Evolutionary conservation across 2,888 invertebrate species (phyloP).

Genomic region (Phorcus lineatus): DNA sequence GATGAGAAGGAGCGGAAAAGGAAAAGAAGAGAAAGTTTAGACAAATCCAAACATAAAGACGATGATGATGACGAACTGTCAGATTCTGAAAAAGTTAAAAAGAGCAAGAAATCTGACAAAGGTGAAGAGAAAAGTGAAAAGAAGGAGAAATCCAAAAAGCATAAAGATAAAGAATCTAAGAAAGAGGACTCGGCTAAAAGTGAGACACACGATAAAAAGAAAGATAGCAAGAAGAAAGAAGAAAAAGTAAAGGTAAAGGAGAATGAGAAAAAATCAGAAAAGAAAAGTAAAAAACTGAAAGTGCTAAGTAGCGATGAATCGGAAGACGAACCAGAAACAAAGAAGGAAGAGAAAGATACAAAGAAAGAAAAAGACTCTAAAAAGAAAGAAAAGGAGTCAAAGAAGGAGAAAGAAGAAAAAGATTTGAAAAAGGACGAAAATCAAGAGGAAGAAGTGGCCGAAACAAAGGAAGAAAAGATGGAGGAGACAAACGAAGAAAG

Average conservation of each 20-base stretch:
- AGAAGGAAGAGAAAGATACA: slow-evolving; percentile 23
- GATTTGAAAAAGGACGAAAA: neutral
- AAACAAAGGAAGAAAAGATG: slow-evolving; percentile 30
- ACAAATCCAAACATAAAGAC: slow-evolving; percentile 37
- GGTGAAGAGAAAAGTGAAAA: slow-evolving; percentile 32
- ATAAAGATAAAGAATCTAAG: neutral
- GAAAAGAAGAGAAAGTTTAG: slow-evolving; percentile 33
- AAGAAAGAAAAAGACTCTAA: slow-evolving; percentile 29
- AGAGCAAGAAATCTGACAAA: slow-evolving; percentile 20
- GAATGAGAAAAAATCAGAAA: slow-evolving; percentile 14
- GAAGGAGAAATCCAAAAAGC: slow-evolving; percentile 12
- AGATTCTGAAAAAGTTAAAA: slow-evolving; percentile 26
- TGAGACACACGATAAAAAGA: slow-evolving; percentile 14
- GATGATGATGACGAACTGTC: slow-evolving; percentile 60
- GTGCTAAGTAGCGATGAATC: slow-evolving; percentile 31
- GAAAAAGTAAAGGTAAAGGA: slow-evolving; percentile 3
- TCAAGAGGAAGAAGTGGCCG: slow-evolving; percentile 25
- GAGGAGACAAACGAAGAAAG: slow-evolving; percentile 24
- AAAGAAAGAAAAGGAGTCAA: neutral
- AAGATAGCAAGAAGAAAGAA: slow-evolving; percentile 15
- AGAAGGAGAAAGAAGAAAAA: neutral
- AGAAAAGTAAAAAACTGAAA: slow-evolving; percentile 27
- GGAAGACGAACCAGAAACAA: slow-evolving; percentile 19
- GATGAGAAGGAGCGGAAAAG: slow-evolving; percentile 39
- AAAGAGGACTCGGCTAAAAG: slow-evolving; percentile 26